phyloP scores from a whole-genome alignment of 2,797 vertebrate genomes.

The Rhadinocentrus ornatus region DNA sequence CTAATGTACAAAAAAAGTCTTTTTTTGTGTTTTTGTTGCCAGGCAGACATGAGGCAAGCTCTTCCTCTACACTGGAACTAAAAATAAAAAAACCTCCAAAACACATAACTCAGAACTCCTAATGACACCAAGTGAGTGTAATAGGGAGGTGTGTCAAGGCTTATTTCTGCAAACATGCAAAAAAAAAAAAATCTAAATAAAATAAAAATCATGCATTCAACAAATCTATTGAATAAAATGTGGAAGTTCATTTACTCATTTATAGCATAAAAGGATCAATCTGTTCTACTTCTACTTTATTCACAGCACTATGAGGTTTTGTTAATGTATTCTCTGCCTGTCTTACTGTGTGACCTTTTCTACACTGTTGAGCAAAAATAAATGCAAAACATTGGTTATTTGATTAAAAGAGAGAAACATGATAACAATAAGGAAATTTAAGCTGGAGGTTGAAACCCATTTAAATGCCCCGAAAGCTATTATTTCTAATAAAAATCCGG shows the following conservation, averaged over 20 bases:
- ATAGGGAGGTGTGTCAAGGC: slow-evolving; percentile 14
- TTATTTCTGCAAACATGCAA: slow-evolving; percentile 21
- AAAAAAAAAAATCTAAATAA: too few relatives aligned
- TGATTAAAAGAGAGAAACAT: background rate
- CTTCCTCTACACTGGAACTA: background rate
- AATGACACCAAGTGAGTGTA: slow-evolving; percentile 2
- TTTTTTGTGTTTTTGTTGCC: background rate
- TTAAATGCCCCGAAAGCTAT: background rate
- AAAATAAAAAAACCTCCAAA: background rate
- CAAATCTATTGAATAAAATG: slow-evolving; percentile 53
- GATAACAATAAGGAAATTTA: background rate
- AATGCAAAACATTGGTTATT: slow-evolving; percentile 9
- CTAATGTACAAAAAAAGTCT: slow-evolving; percentile 2
- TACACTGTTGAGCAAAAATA: background rate
- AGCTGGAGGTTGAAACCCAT: background rate
- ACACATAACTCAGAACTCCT: slow-evolving; percentile 10
- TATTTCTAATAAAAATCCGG: background rate
- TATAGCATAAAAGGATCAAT: slow-evolving; percentile 25
- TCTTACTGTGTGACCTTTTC: background rate
- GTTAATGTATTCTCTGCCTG: background rate
- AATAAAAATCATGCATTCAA: slow-evolving; percentile 45
- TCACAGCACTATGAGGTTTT: slow-evolving; percentile 7
- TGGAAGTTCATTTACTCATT: slow-evolving; percentile 37
- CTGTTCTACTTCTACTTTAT: background rate
- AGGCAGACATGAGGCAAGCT: background rate